A percentile compares a stretch with the other conserved stretches of the same genome.
Evolutionary conservation across 2,113 vertebrate genomes (phyloP).

Genomic region (Laticauda colubrina): DNA sequence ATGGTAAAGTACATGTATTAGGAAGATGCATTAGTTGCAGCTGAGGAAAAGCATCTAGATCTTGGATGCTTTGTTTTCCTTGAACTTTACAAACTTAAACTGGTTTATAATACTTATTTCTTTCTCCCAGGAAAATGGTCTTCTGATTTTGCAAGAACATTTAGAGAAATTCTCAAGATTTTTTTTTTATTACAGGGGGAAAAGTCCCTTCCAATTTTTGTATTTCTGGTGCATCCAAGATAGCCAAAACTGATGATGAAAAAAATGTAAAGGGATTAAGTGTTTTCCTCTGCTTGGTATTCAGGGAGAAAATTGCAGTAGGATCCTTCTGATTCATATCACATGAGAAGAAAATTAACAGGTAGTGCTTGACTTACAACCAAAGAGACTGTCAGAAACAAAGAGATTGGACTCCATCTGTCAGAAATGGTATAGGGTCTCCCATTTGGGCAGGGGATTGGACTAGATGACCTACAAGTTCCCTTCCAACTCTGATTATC

Average conservation of each 20-base stretch:
- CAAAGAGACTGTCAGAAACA: too few relatives aligned
- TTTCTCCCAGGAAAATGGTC: neutral
- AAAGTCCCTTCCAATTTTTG: neutral
- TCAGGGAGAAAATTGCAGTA: neutral
- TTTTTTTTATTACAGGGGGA: neutral
- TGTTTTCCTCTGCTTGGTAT: neutral
- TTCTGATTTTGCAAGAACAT: neutral
- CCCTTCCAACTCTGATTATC: too few relatives aligned
- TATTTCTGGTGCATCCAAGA: neutral
- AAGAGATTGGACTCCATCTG: too few relatives aligned
- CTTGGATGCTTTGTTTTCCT: neutral
- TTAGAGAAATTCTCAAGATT: neutral
- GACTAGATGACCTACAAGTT: too few relatives aligned
- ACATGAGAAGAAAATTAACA: neutral
- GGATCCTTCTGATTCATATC: neutral
- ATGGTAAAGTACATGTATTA: neutral
- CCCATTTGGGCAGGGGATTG: too few relatives aligned
- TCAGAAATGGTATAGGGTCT: too few relatives aligned
- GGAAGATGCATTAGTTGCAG: neutral
- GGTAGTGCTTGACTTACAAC: neutral
- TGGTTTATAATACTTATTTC: neutral
- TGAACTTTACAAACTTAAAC: neutral
- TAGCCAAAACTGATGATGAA: neutral
- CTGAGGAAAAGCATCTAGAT: neutral
- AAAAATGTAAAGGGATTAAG: neutral